These are phyloP conservation scores for Peromyscus californicus DNA, from an alignment of 2,113 vertebrate genomes.

Conservation along the genomic window DNA sequence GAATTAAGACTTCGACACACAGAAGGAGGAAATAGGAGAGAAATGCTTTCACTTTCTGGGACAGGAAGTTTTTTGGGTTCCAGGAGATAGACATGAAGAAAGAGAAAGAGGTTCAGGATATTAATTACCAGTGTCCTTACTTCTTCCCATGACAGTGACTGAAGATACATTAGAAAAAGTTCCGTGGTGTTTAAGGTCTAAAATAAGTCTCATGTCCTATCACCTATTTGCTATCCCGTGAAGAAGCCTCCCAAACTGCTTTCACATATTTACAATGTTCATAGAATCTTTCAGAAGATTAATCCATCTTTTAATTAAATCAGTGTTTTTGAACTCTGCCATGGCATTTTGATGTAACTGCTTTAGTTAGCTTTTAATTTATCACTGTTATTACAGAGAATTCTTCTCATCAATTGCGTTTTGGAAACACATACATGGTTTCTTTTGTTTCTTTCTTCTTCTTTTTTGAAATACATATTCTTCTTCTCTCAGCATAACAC, in stretches of 20 bases:
- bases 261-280: neutral
- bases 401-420: slow-evolving; percentile 36
- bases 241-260: neutral
- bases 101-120: slow-evolving; percentile 21
- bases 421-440: neutral
- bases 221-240: neutral
- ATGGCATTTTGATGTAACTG: slow-evolving; percentile 33
- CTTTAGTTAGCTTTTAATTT: slow-evolving; percentile 56
- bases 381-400: slow-evolving; percentile 31
- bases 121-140: neutral
- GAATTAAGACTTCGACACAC: neutral
- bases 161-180: neutral
- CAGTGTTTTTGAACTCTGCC: slow-evolving; percentile 26
- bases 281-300: slow-evolving; percentile 44
- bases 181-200: neutral
- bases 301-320: slow-evolving; percentile 26
- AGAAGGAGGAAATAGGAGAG: neutral
- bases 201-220: neutral
- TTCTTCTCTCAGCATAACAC: neutral
- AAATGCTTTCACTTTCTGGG: neutral
- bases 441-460: neutral
- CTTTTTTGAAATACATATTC: neutral
- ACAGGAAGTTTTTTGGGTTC: slow-evolving; percentile 5
- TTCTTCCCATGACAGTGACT: neutral
- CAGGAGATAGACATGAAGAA: slow-evolving; percentile 33